Conservation (phyloP, 2,888 invertebrate species). For the Argynnis bischoffii region DNA sequence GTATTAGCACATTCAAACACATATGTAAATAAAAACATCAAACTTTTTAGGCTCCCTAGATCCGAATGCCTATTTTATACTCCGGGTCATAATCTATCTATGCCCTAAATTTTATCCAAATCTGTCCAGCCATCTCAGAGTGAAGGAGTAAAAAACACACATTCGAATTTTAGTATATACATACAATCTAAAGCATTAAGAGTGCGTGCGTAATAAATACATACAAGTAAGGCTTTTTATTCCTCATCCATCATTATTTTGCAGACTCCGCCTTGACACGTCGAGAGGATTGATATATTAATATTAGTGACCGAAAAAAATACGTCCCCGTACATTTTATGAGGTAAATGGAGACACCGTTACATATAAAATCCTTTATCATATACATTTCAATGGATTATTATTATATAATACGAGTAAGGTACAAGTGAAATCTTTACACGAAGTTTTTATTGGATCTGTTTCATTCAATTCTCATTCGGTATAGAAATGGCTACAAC, state of each 20-base stretch:
- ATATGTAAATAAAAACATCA: too few species aligned
- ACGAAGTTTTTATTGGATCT: constrained; percentile 15
- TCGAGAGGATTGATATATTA: constrained; percentile 44
- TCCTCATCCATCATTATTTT: constrained; percentile 46
- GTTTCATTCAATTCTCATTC: neutral
- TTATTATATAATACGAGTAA: neutral
- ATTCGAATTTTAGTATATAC: too few species aligned
- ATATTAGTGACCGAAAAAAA: constrained; percentile 42
- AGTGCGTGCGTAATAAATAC: constrained; percentile 24
- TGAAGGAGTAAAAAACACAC: too few species aligned
- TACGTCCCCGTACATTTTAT: constrained; percentile 30
- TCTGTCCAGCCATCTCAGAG: too few species aligned
- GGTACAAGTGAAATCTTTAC: neutral
- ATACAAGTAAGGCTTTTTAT: constrained; percentile 39
- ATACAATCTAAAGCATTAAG: too few species aligned
- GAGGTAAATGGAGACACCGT: constrained; percentile 21
- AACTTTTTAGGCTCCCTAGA: too few species aligned
- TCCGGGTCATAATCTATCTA: too few species aligned
- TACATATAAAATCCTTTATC: constrained; percentile 7
- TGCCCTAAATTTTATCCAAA: too few species aligned
- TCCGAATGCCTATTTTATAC: too few species aligned
- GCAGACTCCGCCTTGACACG: constrained; percentile 39
- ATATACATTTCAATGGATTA: constrained; percentile 5
- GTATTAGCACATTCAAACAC: too few species aligned
- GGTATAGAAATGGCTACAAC: neutral